Conservation (phyloP, 1,140 invertebrate species). For the Brachionus rubens region DNA sequence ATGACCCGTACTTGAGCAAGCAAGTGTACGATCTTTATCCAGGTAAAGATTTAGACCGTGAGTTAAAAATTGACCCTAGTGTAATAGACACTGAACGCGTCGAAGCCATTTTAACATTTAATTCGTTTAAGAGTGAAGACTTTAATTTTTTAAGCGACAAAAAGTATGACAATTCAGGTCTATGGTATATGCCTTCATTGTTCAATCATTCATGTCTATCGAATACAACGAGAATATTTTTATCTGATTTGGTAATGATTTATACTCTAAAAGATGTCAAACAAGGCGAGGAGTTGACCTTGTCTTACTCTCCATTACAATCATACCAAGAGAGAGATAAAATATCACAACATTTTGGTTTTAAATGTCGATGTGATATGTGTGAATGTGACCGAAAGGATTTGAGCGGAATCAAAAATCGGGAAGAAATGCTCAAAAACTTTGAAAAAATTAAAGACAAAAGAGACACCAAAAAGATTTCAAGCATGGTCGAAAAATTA, state of each 20-base stretch:
- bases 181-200: constrained; percentile 14
- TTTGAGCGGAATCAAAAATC: background rate
- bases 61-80: background rate
- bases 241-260: constrained; percentile 30
- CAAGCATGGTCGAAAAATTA: constrained; percentile 17
- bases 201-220: constrained; percentile 33
- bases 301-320: background rate
- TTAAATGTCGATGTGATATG: constrained; percentile 12
- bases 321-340: constrained; percentile 6
- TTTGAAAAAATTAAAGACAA: background rate
- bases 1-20: background rate
- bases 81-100: constrained; percentile 20
- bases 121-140: constrained; percentile 8
- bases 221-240: background rate
- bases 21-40: constrained; percentile 39
- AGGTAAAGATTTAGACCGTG: background rate
- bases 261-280: constrained; percentile 5
- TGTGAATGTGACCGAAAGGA: constrained; percentile 20
- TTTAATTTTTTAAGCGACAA: background rate
- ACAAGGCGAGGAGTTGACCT: constrained; percentile 10
- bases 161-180: background rate
- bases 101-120: constrained; percentile 2
- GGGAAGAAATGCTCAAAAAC: background rate
- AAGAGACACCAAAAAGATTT: background rate
- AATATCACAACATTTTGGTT: background rate